These are phyloP conservation scores for Antheraea assamensis DNA, from an alignment of 2,888 invertebrate species.

Conservation along the genomic window DNA sequence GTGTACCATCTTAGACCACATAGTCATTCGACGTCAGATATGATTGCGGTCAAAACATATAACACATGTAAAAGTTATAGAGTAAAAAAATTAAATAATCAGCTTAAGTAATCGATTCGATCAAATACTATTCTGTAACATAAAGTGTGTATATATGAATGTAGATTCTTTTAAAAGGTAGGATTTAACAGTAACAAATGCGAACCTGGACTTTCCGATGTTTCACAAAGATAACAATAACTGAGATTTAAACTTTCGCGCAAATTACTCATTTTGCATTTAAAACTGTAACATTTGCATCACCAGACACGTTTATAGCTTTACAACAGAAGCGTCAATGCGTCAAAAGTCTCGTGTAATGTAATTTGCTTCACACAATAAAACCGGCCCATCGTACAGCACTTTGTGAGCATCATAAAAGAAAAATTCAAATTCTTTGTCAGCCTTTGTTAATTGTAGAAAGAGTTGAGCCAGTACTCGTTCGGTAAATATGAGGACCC, in stretches of 20 bases:
- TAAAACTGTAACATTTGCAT: constrained; percentile 60
- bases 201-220: not conserved
- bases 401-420: constrained; percentile 61
- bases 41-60: no score
- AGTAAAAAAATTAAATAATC: no score
- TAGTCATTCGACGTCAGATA: no score
- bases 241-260: not conserved
- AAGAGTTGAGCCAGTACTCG: constrained; percentile 40
- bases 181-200: not conserved
- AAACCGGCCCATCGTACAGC: constrained; percentile 46
- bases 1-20: no score
- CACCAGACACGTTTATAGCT: constrained; percentile 57
- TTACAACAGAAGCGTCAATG: constrained; percentile 63
- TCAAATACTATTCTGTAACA: not conserved
- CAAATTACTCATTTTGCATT: constrained; percentile 22
- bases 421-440: constrained; percentile 60
- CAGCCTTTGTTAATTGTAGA: constrained; percentile 62
- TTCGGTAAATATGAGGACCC: constrained; percentile 8
- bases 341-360: constrained; percentile 60
- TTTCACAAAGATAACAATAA: not conserved
- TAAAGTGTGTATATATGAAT: not conserved
- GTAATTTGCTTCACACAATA: constrained; percentile 65
- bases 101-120: no score
- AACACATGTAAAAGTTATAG: no score
- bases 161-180: not conserved